Conservation (phyloP, 2,113 vertebrate genomes). For the Henicopernis longicauda region DNA sequence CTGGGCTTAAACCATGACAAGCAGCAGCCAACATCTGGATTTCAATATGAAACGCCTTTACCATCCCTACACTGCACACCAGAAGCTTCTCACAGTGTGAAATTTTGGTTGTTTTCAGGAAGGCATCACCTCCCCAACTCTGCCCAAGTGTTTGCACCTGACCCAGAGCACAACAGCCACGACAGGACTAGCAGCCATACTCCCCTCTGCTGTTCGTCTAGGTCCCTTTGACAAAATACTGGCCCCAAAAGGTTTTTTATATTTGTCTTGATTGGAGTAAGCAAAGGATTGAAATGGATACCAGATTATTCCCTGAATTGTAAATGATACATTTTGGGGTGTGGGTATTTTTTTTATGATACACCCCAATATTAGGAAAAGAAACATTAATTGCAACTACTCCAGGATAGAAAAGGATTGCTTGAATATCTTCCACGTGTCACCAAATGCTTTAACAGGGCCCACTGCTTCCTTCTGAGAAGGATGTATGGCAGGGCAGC, state of each 20-base stretch:
- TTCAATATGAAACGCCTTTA: background rate
- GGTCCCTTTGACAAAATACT: background rate
- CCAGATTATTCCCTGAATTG: background rate
- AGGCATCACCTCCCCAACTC: background rate
- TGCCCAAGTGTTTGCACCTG: background rate
- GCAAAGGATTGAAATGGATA: background rate
- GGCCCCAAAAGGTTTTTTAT: rapidly evolving
- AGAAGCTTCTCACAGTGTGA: background rate
- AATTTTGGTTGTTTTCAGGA: background rate
- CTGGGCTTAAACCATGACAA: too few relatives aligned
- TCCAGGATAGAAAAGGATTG: background rate
- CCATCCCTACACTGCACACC: background rate
- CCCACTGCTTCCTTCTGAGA: background rate
- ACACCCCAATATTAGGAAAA: background rate
- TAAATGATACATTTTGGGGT: background rate
- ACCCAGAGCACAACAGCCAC: background rate
- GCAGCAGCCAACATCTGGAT: background rate
- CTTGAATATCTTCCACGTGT: background rate
- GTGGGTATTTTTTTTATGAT: background rate
- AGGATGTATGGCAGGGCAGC: background rate
- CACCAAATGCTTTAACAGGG: background rate
- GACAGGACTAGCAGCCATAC: background rate
- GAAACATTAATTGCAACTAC: background rate
- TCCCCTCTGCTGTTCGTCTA: background rate
- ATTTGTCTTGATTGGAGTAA: background rate